Percentiles rank a stretch among this genome's conserved stretches.
Evolutionary conservation across 2,113 vertebrate species (phyloP).

Genomic region (Nipponia nippon): DNA sequence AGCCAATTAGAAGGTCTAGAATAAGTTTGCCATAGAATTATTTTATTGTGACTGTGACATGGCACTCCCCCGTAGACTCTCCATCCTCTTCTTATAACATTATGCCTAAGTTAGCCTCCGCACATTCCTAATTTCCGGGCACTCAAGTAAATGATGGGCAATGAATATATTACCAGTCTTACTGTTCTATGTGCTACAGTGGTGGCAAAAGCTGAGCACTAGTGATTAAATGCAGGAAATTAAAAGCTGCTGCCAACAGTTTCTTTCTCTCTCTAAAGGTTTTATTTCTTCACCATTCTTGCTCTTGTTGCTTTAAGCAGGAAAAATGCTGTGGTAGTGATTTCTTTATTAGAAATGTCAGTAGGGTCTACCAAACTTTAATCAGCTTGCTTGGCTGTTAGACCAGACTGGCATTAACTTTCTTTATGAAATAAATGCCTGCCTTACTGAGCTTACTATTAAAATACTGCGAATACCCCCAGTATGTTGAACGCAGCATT

Average conservation of each 20-base stretch:
- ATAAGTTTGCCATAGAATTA: background rate
- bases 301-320: conserved; percentile 8
- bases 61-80: background rate
- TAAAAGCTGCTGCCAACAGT: background rate
- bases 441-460: background rate
- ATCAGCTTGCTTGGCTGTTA: background rate
- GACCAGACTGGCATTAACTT: background rate
- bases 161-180: background rate
- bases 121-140: background rate
- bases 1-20: background rate
- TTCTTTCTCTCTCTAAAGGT: background rate
- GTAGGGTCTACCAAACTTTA: conserved; percentile 26
- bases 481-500: background rate
- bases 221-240: background rate
- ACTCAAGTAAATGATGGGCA: background rate
- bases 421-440: conserved; percentile 1
- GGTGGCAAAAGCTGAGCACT: background rate
- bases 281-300: conserved; percentile 1
- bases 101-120: background rate
- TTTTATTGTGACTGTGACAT: background rate
- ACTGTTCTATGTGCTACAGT: background rate
- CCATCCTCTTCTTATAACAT: background rate
- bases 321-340: conserved; percentile 26
- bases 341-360: conserved; percentile 58
- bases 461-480: background rate